A percentile compares a stretch with the other conserved stretches of the same genome.
Conservation (phyloP, 2,113 vertebrate species). For the Benitochromis conjunctus region DNA sequence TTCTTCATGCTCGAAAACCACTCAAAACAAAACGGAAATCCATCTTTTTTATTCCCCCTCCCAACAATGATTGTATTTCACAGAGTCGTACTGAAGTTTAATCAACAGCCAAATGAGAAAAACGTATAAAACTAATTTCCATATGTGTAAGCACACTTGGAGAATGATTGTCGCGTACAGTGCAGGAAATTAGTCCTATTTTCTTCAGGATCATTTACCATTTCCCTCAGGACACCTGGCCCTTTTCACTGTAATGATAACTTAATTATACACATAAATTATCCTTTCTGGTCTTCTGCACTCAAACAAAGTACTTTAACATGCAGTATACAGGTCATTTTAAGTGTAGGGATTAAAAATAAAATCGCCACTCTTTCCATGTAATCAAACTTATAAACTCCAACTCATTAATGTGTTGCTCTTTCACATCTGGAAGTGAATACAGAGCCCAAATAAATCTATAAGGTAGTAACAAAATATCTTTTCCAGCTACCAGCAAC, state of each 20-base stretch:
- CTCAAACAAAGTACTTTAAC: slow-evolving; percentile 29
- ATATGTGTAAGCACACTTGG: slow-evolving; percentile 38
- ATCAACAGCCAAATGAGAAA: slow-evolving; percentile 49
- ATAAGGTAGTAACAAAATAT: not conserved
- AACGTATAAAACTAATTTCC: slow-evolving; percentile 45
- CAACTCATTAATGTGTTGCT: not conserved
- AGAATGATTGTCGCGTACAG: slow-evolving; percentile 46
- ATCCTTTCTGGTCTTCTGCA: slow-evolving; percentile 27
- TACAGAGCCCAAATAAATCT: not conserved
- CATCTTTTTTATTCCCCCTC: not conserved
- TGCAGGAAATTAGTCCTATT: slow-evolving; percentile 38
- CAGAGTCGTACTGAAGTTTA: slow-evolving; percentile 44
- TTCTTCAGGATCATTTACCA: slow-evolving; percentile 34
- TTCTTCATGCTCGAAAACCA: slow-evolving; percentile 46
- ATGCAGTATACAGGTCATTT: slow-evolving; percentile 21
- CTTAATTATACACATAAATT: slow-evolving; percentile 63
- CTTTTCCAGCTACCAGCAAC: slow-evolving; percentile 17
- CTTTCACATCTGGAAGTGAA: not conserved
- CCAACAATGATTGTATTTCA: slow-evolving; percentile 1
- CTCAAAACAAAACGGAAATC: slow-evolving; percentile 45
- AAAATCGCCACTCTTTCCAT: not conserved
- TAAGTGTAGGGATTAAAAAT: not conserved
- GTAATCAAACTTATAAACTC: not conserved
- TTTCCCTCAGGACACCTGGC: slow-evolving; percentile 55
- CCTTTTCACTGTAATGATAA: slow-evolving; percentile 62